phyloP scores from a whole-genome alignment of 92 coral and sea anemone genomes.

The Bergia sp. region DNA sequence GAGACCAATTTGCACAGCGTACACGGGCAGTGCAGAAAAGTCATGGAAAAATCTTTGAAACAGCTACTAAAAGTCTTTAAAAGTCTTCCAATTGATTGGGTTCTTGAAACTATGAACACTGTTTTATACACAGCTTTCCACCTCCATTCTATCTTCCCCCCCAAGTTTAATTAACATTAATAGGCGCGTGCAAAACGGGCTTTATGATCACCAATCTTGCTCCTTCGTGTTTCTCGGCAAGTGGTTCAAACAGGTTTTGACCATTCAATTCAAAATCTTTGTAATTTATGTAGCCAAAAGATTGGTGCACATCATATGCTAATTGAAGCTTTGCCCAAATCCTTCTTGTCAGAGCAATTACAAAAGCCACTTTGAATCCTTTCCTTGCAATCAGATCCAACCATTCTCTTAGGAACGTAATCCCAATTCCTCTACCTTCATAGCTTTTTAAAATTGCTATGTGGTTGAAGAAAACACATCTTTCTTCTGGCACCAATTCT shows the following conservation, averaged over 20 bases:
- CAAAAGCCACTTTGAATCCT: not conserved
- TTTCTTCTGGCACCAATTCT: not conserved
- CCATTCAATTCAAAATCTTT: constrained; percentile 10
- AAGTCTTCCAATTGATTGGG: no score
- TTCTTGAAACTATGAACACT: no score
- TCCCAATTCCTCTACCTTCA: not conserved
- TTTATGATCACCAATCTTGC: not conserved
- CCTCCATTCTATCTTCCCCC: no score
- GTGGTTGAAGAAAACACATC: not conserved
- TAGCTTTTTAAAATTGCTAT: not conserved
- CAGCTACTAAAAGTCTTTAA: no score
- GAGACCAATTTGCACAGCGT: no score
- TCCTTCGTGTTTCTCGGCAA: not conserved
- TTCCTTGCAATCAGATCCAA: not conserved
- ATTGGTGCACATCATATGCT: not conserved
- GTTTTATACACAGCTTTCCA: no score
- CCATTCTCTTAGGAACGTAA: not conserved
- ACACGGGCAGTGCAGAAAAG: no score
- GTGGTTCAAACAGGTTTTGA: not conserved
- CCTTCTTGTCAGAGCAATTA: not conserved
- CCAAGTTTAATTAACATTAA: no score
- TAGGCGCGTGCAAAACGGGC: not conserved
- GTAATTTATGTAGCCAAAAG: not conserved
- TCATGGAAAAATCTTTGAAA: no score
- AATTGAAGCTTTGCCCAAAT: not conserved